Evolutionary conservation across 2,113 vertebrate genomes (phyloP).

Genomic region (Antechinus flavipes): DNA sequence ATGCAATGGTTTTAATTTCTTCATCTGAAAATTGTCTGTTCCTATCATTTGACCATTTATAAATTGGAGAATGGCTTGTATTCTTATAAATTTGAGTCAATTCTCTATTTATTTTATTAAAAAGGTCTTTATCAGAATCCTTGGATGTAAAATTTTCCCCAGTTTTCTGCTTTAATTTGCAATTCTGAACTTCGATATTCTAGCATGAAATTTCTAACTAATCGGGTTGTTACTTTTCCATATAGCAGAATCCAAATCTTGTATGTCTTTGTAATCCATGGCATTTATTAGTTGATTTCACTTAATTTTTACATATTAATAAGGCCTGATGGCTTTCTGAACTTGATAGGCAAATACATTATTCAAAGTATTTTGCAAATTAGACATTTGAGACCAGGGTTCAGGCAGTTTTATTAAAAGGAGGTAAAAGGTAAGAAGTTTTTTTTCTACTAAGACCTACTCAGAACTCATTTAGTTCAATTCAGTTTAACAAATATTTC

Average conservation of each 20-base stretch:
- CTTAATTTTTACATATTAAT: background rate
- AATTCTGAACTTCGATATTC: background rate
- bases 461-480: background rate
- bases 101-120: no score
- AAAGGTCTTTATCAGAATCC: no score
- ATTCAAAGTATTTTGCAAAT: background rate
- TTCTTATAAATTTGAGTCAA: no score
- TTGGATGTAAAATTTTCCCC: no score
- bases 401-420: no score
- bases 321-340: background rate
- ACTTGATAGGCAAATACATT: background rate
- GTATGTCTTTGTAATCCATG: background rate
- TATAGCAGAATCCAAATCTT: background rate
- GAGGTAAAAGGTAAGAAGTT: background rate
- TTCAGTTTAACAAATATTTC: background rate
- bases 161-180: background rate
- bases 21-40: no score
- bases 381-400: no score
- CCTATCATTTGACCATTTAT: no score
- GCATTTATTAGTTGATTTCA: background rate
- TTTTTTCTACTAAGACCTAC: background rate
- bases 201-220: background rate
- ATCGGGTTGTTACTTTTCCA: background rate
- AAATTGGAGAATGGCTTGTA: no score
- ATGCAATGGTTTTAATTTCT: no score